A percentile compares a stretch with the other conserved stretches of the same genome.
These are phyloP conservation scores for Zosterops lateralis DNA, from an alignment of 2,113 vertebrate genomes.

Conservation along the genomic window DNA sequence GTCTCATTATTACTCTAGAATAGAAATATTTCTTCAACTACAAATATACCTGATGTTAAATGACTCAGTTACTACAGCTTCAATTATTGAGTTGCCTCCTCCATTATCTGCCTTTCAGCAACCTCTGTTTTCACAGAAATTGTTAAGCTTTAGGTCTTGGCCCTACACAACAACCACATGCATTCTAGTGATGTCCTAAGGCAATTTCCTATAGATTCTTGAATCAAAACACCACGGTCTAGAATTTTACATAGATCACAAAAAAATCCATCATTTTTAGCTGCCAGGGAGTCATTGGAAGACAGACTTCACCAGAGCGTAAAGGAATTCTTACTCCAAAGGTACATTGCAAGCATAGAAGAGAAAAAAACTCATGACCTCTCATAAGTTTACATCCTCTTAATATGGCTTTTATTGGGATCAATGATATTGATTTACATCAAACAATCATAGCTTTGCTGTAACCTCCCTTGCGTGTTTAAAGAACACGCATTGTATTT, in stretches of 20 bases:
- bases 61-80: background rate
- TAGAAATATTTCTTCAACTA: background rate
- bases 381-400: background rate
- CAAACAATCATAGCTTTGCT: background rate
- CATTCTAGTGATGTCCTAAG: background rate
- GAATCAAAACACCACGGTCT: background rate
- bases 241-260: background rate
- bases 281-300: background rate
- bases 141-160: background rate
- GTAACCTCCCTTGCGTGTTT: background rate
- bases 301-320: background rate
- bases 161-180: rapidly evolving
- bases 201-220: background rate
- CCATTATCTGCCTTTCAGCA: background rate
- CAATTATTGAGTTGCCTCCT: background rate
- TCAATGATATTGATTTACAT: background rate
- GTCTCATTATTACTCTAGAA: background rate
- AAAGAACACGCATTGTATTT: background rate
- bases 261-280: background rate
- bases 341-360: rapidly evolving
- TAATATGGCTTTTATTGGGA: background rate
- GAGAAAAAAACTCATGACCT: background rate
- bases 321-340: background rate
- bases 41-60: background rate
- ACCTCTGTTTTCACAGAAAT: background rate